phyloP scores from a whole-genome alignment of 2,797 vertebrate genomes.

The Mus minutoides region DNA sequence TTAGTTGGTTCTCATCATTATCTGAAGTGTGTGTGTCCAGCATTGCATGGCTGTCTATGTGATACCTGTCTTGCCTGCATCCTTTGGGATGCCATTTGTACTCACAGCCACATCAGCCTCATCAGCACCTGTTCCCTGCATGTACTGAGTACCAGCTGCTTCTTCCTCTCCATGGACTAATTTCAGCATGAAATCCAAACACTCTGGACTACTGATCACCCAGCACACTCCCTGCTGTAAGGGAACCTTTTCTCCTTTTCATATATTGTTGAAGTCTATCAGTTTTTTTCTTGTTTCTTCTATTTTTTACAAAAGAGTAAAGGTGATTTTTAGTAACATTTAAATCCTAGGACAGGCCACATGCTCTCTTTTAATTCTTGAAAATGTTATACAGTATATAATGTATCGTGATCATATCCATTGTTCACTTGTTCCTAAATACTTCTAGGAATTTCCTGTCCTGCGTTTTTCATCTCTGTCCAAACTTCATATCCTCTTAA shows the following conservation, averaged over 20 bases:
- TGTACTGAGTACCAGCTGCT: neutral
- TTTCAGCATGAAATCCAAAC: neutral
- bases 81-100: neutral
- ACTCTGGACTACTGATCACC: neutral
- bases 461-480: neutral
- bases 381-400: neutral
- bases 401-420: neutral
- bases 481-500: neutral
- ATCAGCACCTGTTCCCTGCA: neutral
- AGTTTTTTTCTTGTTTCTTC: neutral
- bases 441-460: neutral
- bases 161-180: neutral
- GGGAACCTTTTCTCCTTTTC: neutral
- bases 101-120: neutral
- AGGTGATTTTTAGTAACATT: neutral
- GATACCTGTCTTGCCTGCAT: neutral
- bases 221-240: neutral
- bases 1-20: neutral
- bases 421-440: neutral
- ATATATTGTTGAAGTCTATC: neutral
- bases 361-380: neutral
- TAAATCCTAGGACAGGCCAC: neutral
- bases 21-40: neutral
- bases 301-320: neutral
- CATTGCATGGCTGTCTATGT: neutral